phyloP scores from a whole-genome alignment of 1,140 invertebrate species.

The Zaprionus nigranus region DNA sequence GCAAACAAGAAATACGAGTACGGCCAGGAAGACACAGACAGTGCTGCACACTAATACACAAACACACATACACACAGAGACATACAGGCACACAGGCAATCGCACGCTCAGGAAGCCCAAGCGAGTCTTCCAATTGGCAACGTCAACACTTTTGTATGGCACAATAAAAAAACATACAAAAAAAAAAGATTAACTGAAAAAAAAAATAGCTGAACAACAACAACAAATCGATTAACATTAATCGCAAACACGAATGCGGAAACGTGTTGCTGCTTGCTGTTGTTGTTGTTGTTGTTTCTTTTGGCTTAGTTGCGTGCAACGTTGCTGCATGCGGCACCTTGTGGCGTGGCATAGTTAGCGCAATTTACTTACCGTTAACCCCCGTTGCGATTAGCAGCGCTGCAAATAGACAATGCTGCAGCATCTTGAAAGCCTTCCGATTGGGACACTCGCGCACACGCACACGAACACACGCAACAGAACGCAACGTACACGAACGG shows the following conservation, averaged over 20 bases:
- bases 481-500: neutral
- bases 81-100: conserved; percentile 2
- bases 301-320: conserved; percentile 14
- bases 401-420: conserved; percentile 62
- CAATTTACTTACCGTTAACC: conserved; percentile 61
- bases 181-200: conserved; percentile 35
- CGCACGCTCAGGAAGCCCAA: conserved; percentile 44
- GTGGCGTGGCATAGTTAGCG: neutral
- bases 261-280: conserved; percentile 21
- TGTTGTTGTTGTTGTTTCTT: conserved; percentile 1
- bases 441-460: conserved; percentile 13
- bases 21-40: conserved; percentile 46
- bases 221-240: conserved; percentile 39
- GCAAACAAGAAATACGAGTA: conserved; percentile 61
- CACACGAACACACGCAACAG: neutral
- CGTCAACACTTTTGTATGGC: conserved; percentile 53
- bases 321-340: conserved; percentile 1
- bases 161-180: conserved; percentile 39
- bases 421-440: conserved; percentile 54
- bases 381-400: conserved; percentile 51
- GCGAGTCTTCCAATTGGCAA: conserved; percentile 42
- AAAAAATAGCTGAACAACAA: conserved; percentile 3
- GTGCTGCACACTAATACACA: conserved; percentile 15
- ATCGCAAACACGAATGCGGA: conserved; percentile 58
- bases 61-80: conserved; percentile 13